Evolutionary conservation across 2,888 invertebrate genomes (phyloP), one percentile per base, ranked within the genome.

Genomic region (Cheilosia vernalis): DNA sequence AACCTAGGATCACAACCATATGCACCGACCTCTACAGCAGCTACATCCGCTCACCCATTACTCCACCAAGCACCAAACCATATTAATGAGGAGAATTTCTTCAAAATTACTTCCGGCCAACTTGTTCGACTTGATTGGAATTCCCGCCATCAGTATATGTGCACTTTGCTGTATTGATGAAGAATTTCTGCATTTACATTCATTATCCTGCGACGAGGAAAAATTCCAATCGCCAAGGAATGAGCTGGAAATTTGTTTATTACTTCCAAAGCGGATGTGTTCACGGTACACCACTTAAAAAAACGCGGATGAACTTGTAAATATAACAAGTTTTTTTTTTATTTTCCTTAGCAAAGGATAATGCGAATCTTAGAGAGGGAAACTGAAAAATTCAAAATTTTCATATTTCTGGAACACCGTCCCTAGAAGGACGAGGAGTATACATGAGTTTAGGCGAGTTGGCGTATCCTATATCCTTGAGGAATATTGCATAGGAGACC

Each of bases 341-440:
- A 27, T 37, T 47, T 24, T 66, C 1, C 13, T 42, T 37, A 37
- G 9, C 17, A 27, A 70, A 63, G 33, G 56, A 83, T 64, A 67
- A 60, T 6, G 53, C 49, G 44, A 61, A 55, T 66, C 60, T 58
- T 61, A 21, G 67, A 17, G 63, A 84, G 58, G 58, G 70, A 74
- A 61, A 80, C 72, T 66, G 55, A 64, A 76, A 79, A 85, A 84
- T 74, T 70, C 40, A 55, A 61, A 69, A 70, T 42, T 74, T 78
- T 63, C 24, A 55, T 42, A 53, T 63, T 77, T 60, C 24, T 60
- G 53, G 51, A 67, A 33, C 47, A 40, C 53, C 60, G 56, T 60
- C 44, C 40, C 67, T 63, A 13, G 55, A 53, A 51, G 58, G 64
- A 40, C 40, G 4, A 17, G 5, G 27, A 13, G 21, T 56, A 17